phyloP scores from a whole-genome alignment of 1,140 invertebrate species.

The Danaus melanippus region DNA sequence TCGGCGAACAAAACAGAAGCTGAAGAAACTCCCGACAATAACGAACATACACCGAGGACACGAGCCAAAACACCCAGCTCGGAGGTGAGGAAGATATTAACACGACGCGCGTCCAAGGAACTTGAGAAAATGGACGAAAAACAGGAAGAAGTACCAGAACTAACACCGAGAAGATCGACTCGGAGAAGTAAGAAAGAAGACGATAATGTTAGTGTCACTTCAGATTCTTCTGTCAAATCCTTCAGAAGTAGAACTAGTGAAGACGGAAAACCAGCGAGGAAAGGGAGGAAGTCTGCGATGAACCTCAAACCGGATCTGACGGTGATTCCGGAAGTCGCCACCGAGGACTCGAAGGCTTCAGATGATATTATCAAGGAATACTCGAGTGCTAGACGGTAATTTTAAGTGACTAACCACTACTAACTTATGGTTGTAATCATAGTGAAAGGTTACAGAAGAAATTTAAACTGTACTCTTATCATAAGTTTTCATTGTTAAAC shows the following conservation, averaged over 20 bases:
- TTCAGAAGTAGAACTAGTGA: constrained; percentile 38
- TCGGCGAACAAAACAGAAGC: constrained; percentile 34
- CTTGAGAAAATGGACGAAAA: constrained; percentile 38
- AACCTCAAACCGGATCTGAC: constrained; percentile 54
- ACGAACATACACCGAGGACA: constrained; percentile 26
- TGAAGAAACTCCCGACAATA: constrained; percentile 30
- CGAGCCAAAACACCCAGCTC: constrained; percentile 37
- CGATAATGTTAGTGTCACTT: constrained; percentile 44
- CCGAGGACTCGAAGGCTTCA: constrained; percentile 28
- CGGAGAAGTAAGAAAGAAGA: constrained; percentile 48
- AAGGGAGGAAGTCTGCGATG: constrained; percentile 44
- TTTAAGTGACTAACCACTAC: not conserved
- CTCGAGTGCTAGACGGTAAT: constrained; percentile 42
- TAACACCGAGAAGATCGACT: constrained; percentile 41
- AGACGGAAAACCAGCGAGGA: constrained; percentile 34
- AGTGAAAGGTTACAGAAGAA: too few species aligned
- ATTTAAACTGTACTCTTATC: too few species aligned
- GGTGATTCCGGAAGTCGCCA: constrained; percentile 58
- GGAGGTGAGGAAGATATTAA: constrained; percentile 50
- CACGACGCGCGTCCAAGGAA: constrained; percentile 47
- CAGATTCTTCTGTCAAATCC: constrained; percentile 42
- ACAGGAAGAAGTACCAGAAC: constrained; percentile 27
- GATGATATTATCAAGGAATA: constrained; percentile 37
- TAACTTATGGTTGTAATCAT: not conserved
- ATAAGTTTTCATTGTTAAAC: too few species aligned